These are phyloP conservation scores for Zoanthus gigantus DNA, from an alignment of 92 coral and sea anemone species.

Conservation along the genomic window DNA sequence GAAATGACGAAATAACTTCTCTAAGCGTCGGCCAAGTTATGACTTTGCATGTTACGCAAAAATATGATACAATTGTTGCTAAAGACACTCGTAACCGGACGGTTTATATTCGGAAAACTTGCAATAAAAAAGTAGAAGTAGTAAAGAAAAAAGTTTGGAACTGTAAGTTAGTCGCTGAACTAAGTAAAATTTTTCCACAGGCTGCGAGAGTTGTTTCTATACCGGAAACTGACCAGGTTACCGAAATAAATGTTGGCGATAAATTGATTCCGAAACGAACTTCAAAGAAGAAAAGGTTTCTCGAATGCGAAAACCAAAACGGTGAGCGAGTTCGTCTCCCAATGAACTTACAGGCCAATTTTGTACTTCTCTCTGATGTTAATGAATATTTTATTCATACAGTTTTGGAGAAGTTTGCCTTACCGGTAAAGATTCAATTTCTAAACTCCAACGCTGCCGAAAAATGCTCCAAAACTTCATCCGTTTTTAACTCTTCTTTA, in stretches of 20 bases:
- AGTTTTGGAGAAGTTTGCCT: neutral
- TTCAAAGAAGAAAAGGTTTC: neutral
- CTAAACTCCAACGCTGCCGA: neutral
- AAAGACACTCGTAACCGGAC: constrained; percentile 10
- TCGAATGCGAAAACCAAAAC: constrained; percentile 9
- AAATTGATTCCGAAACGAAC: neutral
- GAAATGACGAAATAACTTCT: constrained; percentile 61
- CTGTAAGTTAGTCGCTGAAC: neutral
- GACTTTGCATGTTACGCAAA: constrained; percentile 60
- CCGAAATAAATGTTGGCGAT: neutral
- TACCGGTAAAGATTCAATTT: neutral
- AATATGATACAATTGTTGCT: constrained; percentile 50
- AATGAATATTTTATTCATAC: neutral
- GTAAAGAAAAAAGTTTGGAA: neutral
- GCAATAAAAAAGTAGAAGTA: constrained; percentile 19
- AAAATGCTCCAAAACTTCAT: neutral
- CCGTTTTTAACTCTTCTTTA: constrained; percentile 3
- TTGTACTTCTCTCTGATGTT: neutral
- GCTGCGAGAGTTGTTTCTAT: neutral
- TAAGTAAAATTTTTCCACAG: neutral
- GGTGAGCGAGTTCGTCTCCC: neutral
- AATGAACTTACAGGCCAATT: neutral
- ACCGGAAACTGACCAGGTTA: neutral
- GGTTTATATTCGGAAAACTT: constrained; percentile 11
- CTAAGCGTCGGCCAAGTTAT: constrained; percentile 69